phyloP scores from a whole-genome alignment of 2,113 vertebrate species.

The Perca fluviatilis region DNA sequence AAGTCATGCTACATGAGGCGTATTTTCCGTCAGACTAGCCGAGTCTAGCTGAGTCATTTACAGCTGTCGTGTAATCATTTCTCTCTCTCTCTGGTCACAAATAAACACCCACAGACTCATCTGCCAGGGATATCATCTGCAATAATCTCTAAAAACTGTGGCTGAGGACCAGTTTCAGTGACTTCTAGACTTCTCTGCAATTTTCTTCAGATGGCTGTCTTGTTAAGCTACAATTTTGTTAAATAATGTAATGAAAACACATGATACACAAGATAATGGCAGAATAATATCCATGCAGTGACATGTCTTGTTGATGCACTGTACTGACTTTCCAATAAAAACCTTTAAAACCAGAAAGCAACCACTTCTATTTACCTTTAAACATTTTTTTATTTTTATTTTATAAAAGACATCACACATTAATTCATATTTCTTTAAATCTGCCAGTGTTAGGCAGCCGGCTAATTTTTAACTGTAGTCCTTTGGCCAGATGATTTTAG shows the following conservation, averaged over 20 bases:
- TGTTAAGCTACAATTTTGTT: not conserved
- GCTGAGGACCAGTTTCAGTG: not conserved
- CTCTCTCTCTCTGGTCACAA: slow-evolving; percentile 43
- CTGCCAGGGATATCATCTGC: slow-evolving; percentile 24
- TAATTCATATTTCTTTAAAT: no score
- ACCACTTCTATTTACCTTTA: not conserved
- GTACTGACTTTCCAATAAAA: not conserved
- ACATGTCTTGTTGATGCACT: not conserved
- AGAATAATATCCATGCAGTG: not conserved
- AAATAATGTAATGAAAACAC: not conserved
- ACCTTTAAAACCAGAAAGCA: not conserved
- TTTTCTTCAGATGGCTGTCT: not conserved
- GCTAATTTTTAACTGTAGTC: no score
- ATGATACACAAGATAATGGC: not conserved
- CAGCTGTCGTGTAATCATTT: slow-evolving; percentile 28
- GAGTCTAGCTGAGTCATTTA: slow-evolving; percentile 42
- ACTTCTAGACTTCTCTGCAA: not conserved
- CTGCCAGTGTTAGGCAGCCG: no score
- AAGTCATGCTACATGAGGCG: not conserved
- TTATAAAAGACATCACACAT: no score
- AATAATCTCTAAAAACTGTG: slow-evolving; percentile 1
- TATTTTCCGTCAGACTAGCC: slow-evolving; percentile 7
- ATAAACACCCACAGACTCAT: slow-evolving; percentile 42
- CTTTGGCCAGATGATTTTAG: no score
- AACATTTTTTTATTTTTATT: not conserved